phyloP scores from a whole-genome alignment of 2,888 invertebrate species.

The Apeira syringaria region DNA sequence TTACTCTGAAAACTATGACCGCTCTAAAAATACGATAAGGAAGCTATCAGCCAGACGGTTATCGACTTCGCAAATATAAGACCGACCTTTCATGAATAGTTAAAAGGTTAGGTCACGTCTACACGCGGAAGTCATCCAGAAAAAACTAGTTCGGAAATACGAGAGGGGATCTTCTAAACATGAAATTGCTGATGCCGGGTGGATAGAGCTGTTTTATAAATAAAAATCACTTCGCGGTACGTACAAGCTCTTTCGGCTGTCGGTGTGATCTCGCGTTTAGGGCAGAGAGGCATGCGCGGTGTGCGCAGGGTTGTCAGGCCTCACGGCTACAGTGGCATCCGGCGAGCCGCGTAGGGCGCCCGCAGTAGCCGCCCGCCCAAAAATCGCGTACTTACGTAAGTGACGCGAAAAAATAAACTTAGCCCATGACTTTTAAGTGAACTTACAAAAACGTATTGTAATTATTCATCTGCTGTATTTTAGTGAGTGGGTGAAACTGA shows the following conservation, averaged over 20 bases:
- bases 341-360: slow-evolving; percentile 54
- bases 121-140: slow-evolving; percentile 24
- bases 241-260: slow-evolving; percentile 55
- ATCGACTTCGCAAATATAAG: slow-evolving; percentile 57
- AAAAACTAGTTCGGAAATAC: slow-evolving; percentile 26
- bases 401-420: slow-evolving; percentile 46
- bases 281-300: slow-evolving; percentile 74
- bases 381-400: slow-evolving; percentile 70
- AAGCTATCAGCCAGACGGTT: slow-evolving; percentile 56
- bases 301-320: slow-evolving; percentile 38
- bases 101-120: slow-evolving; percentile 42
- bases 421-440: slow-evolving; percentile 19
- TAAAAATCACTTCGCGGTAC: slow-evolving; percentile 61
- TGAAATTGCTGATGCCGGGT: slow-evolving; percentile 18
- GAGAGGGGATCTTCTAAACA: slow-evolving; percentile 20
- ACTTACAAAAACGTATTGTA: slow-evolving; percentile 14
- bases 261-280: slow-evolving; percentile 68
- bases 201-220: slow-evolving; percentile 55
- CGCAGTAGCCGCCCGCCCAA: slow-evolving; percentile 38
- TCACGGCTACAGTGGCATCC: slow-evolving; percentile 58
- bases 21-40: slow-evolving; percentile 59
- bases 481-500: slow-evolving; percentile 24
- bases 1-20: slow-evolving; percentile 33
- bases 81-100: slow-evolving; percentile 65
- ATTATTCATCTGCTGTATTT: too few species aligned